Base-by-base conservation (phyloP, 1,140 invertebrate genomes). In the Harpegnathos saltator region DNA sequence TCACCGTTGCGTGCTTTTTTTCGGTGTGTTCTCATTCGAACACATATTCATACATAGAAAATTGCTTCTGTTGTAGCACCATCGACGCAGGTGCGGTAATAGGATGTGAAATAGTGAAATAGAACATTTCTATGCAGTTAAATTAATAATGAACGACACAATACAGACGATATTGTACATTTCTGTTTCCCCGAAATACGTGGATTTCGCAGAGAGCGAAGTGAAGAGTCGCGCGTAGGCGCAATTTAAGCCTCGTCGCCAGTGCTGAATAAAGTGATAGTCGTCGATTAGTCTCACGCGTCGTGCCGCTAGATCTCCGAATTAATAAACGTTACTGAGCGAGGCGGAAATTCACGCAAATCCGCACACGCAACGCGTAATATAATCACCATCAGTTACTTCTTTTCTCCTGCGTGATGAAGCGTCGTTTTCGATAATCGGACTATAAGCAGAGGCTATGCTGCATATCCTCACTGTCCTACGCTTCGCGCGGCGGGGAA, bases 381-480 rank as follows among this genome's bases (percentile, higher is more conserved):
- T 19, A 19, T 29, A 26, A 17, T 44, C 38, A 11, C 14, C n/a
- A 22, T 44, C 68, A 78, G 69, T 56, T 33, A 22, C 33, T 78
- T 78, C 75, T 78, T 78, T 69, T 69, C 68, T 58, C 68, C 17
- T 24, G 12, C n/a, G n/a, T 78, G 68, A 78, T 78, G 50, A 68
- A 56, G 22, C 50, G 61, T 78, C 52, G 12, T 78, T 78, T 44
- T 78, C 33, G 33, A 78, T 78, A 48, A 56, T 69, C 33, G 75
- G 29, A 69, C 52, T 11, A 7, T 58, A 69, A 78, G 38, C 38
- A 44, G 38, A 78, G 22, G 75, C 52, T 5, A 69, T 44, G 29
- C 66, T 58, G 44, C 15, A 22, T 14, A 62, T 33, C 33, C 52
- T 33, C 50, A 50, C 38, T 52, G 73, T 54, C 61, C 19, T 38